Evolutionary conservation across 2,888 invertebrate species (phyloP), one percentile per base, ranked within the genome.

Genomic region (Phoronis australis): DNA sequence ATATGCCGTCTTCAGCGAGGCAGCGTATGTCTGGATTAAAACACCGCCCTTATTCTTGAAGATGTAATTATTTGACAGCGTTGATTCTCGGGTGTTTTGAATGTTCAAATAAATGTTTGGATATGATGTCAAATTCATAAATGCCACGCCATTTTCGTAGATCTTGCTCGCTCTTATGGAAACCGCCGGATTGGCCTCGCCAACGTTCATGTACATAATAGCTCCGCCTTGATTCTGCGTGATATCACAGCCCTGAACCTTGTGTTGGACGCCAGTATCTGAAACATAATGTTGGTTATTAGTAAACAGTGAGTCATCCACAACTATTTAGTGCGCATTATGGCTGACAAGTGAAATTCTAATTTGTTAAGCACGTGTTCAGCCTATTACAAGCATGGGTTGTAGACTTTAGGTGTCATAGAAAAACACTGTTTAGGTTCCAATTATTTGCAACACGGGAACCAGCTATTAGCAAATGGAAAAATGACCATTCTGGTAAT

Each of bases 241-340:
- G 54, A 96, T 84, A 47, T 86, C 82, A 0, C 89, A 88, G 73
- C 86, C 85, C 0, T 91, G 87, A 53, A 97, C 84, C 66, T 92
- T 92, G 71, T 96, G 94, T 57, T 88, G 87, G 1, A 90, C 86
- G 73, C 92, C 91, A 26, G 92, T 88, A 80, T 88, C 93, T 93
- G 73, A 12, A 59, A 64, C 9, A 2, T 25, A 52, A 42, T 15
- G 22, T 39, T 37, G 12, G 24, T 9, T 23, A 24, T 42, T 23
- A 9, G 18, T 4, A 20, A 9, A 35, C 35, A 35, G 15, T 35
- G 35, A 9, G 15, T 35, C 9, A 15, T 35, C 15, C n/a, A n/a
- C n/a, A n/a, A n/a, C n/a, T n/a, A n/a, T n/a, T n/a, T n/a, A n/a
- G n/a, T n/a, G n/a, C n/a, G n/a, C n/a, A n/a, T n/a, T n/a, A n/a